phyloP scores from a whole-genome alignment of 2,113 vertebrate species.

The Sakesphorus luctuosus region DNA sequence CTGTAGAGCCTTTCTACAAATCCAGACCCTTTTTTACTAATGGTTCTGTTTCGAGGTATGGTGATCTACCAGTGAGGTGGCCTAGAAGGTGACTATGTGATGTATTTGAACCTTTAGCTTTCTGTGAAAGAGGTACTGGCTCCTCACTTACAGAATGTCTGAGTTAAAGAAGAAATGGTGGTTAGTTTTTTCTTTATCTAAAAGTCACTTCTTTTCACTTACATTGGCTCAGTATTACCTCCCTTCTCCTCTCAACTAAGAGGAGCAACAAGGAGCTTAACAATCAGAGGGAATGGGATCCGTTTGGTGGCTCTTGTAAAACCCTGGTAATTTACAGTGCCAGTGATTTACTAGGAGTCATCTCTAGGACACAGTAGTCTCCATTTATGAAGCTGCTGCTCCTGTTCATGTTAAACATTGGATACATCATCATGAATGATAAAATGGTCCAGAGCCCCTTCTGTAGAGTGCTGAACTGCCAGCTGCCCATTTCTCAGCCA shows the following conservation, averaged over 20 bases:
- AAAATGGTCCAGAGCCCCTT: background rate
- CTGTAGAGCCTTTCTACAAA: background rate
- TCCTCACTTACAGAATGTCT: background rate
- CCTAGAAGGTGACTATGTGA: background rate
- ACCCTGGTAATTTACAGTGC: background rate
- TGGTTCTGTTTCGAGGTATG: background rate
- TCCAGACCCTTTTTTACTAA: background rate
- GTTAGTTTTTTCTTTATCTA: background rate
- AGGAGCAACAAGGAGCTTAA: background rate
- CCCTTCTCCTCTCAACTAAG: background rate
- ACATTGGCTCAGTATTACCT: background rate
- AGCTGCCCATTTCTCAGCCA: background rate
- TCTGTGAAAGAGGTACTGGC: background rate
- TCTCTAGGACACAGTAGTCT: background rate
- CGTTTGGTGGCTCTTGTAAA: background rate
- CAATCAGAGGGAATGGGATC: background rate
- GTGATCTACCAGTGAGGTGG: background rate
- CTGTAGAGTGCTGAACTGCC: background rate
- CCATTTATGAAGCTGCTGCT: background rate
- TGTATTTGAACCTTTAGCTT: background rate
- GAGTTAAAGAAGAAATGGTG: background rate
- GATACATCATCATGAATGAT: background rate
- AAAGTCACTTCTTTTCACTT: background rate
- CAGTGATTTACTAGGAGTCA: background rate
- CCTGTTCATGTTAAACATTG: background rate